phyloP scores from a whole-genome alignment of 2,797 vertebrate species.

The Betta splendens region DNA sequence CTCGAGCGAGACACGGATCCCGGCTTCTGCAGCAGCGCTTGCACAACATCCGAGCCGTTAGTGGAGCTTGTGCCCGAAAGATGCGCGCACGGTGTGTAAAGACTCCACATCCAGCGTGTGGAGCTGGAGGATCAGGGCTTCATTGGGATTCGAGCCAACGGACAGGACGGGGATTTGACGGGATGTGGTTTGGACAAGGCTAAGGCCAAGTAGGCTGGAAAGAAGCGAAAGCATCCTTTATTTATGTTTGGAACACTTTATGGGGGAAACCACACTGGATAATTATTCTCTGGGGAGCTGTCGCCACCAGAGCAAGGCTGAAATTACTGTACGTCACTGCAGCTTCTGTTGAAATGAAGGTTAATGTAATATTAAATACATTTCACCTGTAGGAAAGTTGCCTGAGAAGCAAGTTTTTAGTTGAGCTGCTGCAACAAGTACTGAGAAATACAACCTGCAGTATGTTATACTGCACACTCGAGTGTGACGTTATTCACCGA shows the following conservation, averaged over 20 bases:
- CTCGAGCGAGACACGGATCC: constrained; percentile 33
- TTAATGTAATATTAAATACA: background rate
- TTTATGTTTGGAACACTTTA: constrained; percentile 40
- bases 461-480: background rate
- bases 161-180: constrained; percentile 52
- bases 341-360: constrained; percentile 27
- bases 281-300: constrained; percentile 25
- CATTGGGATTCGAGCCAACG: constrained; percentile 56
- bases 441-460: no score
- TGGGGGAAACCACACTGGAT: constrained; percentile 35
- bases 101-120: constrained; percentile 36
- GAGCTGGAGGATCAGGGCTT: constrained; percentile 38
- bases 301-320: no score
- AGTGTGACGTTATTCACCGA: constrained; percentile 28
- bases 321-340: constrained; percentile 19
- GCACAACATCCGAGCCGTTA: constrained; percentile 2
- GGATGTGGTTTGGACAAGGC: constrained; percentile 59
- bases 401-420: constrained; percentile 11
- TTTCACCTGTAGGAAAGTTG: constrained; percentile 6
- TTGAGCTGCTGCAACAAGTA: constrained; percentile 4
- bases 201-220: constrained; percentile 43
- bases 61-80: constrained; percentile 25
- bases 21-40: constrained; percentile 14
- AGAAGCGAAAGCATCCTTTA: constrained; percentile 30
- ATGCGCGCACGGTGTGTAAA: constrained; percentile 23